Evolutionary conservation across 2,888 invertebrate genomes (phyloP).

Genomic region (Cantharis lateralis): DNA sequence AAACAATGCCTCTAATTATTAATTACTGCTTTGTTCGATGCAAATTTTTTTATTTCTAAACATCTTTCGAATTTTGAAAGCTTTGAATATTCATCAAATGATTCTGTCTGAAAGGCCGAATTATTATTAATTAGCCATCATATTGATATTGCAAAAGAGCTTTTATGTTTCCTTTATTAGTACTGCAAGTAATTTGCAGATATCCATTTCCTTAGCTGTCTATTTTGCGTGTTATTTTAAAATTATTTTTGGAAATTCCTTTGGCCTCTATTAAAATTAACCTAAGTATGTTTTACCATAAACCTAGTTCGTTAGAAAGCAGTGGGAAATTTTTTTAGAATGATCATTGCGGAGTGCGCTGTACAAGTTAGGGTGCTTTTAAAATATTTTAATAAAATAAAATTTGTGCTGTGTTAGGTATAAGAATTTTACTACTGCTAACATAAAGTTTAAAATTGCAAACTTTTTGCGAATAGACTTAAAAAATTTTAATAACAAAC

Average conservation of each 20-base stretch:
- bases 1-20: not conserved
- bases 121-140: not conserved
- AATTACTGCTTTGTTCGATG: not conserved
- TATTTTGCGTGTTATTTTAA: too few relatives aligned
- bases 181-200: not conserved
- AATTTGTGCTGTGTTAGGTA: not conserved
- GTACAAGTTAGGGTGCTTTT: not conserved
- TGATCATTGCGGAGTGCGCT: not conserved
- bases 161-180: not conserved
- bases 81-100: not conserved
- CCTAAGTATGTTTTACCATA: not conserved
- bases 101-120: not conserved
- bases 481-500: not conserved
- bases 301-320: not conserved
- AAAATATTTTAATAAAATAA: not conserved
- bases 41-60: not conserved
- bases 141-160: not conserved
- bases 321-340: not conserved
- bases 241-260: not conserved
- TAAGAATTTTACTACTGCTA: not conserved
- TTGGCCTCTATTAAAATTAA: not conserved
- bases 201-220: not conserved
- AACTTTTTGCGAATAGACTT: not conserved
- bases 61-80: not conserved
- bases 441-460: not conserved